Base-by-base conservation (phyloP, 1,140 invertebrate species). In the Geopemphigus sp. region DNA sequence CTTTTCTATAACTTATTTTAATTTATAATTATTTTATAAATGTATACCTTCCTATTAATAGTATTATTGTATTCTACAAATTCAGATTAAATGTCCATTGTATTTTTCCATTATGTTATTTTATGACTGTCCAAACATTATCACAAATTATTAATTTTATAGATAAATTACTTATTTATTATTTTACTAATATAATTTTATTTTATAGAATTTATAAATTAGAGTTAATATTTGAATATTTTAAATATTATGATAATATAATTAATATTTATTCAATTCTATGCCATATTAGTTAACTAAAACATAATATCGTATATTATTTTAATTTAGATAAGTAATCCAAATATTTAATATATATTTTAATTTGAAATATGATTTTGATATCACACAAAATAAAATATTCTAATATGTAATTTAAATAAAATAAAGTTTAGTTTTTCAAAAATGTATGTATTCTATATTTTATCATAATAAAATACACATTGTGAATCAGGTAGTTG, bases 351-450 rank as follows among this genome's bases (percentile, higher is more conserved):
- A 17, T 29, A 68, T 24, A 50, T 50, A 45, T 47, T 47, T 47
- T 15, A 68, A 24, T 68, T 68, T 6, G 24, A 47, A 24, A 47
- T 47, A 47, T 12, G 14, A 63, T n/a, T 39, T 47, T 11, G 29
- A 54, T 70, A 2, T 29, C n/a, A 19, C 47, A 24, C 45, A 45
- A n/a, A 47, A 68, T 12, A 70, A 5, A 53, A 54, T n/a, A 53
- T 72, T 54, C 22, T 68, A 26, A 68, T 68, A 68, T 4, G 19
- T 32, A 50, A 50, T 1, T 50, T 70, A 26, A 70, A 24, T 17
- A 72, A 29, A 72, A 54, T 72, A 54, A 72, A 72, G 26, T 54
- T 72, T 54, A 72, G 24, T 72, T 72, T 72, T 54, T 72, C 1
- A 5, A 29, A 72, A 54, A 29, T 70, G 8, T 50, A 70, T 70